Percentiles rank a stretch among this genome's conserved stretches.
These are phyloP conservation scores for Oncorhynchus mykiss DNA, from an alignment of 2,113 vertebrate species.

Conservation along the genomic window DNA sequence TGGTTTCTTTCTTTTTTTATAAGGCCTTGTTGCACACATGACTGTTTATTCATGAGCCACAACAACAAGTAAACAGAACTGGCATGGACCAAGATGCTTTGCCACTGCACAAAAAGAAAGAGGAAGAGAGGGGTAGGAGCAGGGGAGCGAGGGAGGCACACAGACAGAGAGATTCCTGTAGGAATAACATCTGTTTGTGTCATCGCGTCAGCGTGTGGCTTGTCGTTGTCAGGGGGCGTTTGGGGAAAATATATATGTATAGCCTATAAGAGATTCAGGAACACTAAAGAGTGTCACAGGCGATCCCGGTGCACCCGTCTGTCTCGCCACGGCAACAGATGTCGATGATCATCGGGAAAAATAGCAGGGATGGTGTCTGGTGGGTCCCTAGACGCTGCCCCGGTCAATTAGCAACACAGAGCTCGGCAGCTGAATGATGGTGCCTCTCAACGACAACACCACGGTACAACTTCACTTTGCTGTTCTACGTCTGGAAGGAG, in stretches of 20 bases:
- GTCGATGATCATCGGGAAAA: conserved; percentile 47
- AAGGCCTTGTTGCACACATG: not conserved
- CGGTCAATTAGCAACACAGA: conserved; percentile 49
- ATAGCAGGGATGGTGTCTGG: conserved; percentile 19
- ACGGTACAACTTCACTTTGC: conserved; percentile 46
- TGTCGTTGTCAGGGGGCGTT: conserved; percentile 40
- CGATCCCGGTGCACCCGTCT: conserved; percentile 40
- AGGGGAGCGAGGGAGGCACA: not conserved
- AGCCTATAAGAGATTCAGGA: conserved; percentile 72
- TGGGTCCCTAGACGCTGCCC: conserved; percentile 55
- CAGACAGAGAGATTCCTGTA: conserved; percentile 39
- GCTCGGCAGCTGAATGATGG: conserved; percentile 40
- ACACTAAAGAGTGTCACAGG: conserved; percentile 68
- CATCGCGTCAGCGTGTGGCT: conserved; percentile 43
- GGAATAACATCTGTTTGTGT: conserved; percentile 72
- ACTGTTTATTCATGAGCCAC: conserved; percentile 12
- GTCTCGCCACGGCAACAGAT: not conserved
- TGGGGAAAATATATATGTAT: conserved; percentile 72
- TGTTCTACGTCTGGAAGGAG: conserved; percentile 29
- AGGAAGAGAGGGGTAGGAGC: not conserved
- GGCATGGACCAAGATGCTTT: conserved; percentile 16
- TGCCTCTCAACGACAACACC: conserved; percentile 8
- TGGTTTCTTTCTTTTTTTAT: too few relatives aligned
- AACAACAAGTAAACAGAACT: conserved; percentile 6
- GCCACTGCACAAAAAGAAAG: conserved; percentile 1